Evolutionary conservation across 2,113 vertebrate species (phyloP).

Genomic region (Lathamus discolor): DNA sequence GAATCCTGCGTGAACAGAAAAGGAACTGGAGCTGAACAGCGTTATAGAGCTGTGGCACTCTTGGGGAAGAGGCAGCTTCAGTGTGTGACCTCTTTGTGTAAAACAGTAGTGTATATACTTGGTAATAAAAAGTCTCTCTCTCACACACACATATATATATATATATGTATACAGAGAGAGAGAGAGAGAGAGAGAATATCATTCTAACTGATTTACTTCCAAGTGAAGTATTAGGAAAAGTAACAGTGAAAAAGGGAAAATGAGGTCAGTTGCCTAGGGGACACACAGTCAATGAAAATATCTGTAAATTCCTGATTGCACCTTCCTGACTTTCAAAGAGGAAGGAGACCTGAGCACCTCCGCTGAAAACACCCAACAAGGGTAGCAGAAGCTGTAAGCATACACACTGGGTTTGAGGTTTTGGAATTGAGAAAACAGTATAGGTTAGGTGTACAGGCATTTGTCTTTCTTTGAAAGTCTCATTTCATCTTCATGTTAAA

Average conservation of each 20-base stretch:
- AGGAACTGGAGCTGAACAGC: not conserved
- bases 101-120: not conserved
- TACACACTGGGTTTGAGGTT: not conserved
- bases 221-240: not conserved
- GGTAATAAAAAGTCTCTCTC: not conserved
- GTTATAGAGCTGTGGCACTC: not conserved
- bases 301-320: not conserved
- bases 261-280: not conserved
- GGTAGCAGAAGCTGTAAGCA: not conserved
- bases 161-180: not conserved
- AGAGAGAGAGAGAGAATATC: not conserved
- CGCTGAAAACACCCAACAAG: not conserved
- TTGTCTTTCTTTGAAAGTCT: not conserved
- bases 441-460: not conserved
- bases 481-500: not conserved
- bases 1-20: not conserved
- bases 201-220: not conserved
- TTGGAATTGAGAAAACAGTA: not conserved
- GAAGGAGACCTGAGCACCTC: not conserved
- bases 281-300: not conserved
- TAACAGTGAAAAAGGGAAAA: not conserved
- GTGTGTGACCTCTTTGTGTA: not conserved
- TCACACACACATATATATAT: no score
- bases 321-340: not conserved
- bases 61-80: not conserved